Evolutionary conservation across 2,797 vertebrate genomes (phyloP), one percentile per base, ranked within the genome.

Genomic region (Mus minutoides): DNA sequence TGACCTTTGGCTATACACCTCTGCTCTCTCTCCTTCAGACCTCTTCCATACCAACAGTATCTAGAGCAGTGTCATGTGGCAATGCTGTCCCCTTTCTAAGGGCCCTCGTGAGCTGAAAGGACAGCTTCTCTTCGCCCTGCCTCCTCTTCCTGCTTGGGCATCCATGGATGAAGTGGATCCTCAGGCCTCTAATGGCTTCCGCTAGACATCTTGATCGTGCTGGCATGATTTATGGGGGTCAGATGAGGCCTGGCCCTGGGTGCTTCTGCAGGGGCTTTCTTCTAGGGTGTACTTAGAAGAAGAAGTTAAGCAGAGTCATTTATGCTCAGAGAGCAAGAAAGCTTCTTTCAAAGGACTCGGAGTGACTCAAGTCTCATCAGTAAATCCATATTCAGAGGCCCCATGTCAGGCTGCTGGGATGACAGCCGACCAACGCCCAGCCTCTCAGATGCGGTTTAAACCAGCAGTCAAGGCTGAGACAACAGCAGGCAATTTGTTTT

Each of bases 401-500:
- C 29, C 5, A 1, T 60, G 67, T 56, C 69, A 52, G 89, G 73
- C 77, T 90, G 49, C 78, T 29, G 4, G 22, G 88, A 67, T n/a
- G 37, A 93, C 31, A 22, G 43, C 54, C 2, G n/a, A 31, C 40
- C 5, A 3, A 26, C 0, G 5, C 64, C 64, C 3, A 9, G 62
- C 52, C 73, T 88, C 88, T 67, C 1, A 0, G 60, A n/a, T 17
- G 46, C 82, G 62, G 79, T 86, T 31, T 84, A 80, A 90, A 90
- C 69, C n/a, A 84, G 58, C 88, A 79, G 91, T 88, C 58, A 64
- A 77, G 56, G 56, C 40, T 0, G 4, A 79, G 83, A 95, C 37
- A 49, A 62, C 92, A 71, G 87, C 60, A 85, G 73, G 87, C 88
- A 85, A 91, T 94, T 95, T 94, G 91, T 75, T 97, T 92, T 71